Evolutionary conservation across 2,797 vertebrate species (phyloP).

Genomic region (Sylvia borin): DNA sequence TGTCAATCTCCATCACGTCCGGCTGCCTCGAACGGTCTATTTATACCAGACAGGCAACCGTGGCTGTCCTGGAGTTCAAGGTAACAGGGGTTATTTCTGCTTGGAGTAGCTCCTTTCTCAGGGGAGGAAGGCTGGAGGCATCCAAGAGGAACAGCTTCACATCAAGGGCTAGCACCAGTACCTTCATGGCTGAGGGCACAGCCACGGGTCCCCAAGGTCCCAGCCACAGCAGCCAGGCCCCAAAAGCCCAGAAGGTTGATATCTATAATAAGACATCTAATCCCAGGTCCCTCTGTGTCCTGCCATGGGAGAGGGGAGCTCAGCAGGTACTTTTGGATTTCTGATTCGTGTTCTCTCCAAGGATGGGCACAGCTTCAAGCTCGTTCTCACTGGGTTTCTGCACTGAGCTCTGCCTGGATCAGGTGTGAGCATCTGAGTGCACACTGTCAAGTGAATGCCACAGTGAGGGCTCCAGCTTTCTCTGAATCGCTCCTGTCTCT

Average conservation of each 20-base stretch:
- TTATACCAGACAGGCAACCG: conserved; percentile 34
- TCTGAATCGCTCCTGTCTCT: neutral
- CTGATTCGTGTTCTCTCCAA: neutral
- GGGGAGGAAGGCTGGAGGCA: neutral
- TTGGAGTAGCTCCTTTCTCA: conserved; percentile 15
- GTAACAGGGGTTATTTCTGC: conserved; percentile 39
- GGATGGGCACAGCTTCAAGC: neutral
- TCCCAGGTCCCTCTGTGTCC: neutral
- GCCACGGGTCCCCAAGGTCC: neutral
- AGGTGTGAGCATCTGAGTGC: neutral
- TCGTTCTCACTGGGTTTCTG: neutral
- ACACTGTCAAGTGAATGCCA: neutral
- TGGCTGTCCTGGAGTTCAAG: conserved; percentile 17
- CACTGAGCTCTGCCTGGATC: neutral
- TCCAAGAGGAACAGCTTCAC: neutral
- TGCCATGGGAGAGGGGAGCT: neutral
- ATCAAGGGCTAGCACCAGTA: neutral
- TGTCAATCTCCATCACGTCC: conserved; percentile 64
- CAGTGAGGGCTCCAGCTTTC: neutral
- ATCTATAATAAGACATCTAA: neutral
- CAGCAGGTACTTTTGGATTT: neutral
- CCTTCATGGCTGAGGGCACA: neutral
- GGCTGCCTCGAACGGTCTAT: conserved; percentile 29
- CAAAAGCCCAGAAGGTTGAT: neutral
- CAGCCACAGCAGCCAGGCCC: neutral